Base-by-base conservation (phyloP, 1,140 invertebrate genomes). In the Bilobella aurantiaca region DNA sequence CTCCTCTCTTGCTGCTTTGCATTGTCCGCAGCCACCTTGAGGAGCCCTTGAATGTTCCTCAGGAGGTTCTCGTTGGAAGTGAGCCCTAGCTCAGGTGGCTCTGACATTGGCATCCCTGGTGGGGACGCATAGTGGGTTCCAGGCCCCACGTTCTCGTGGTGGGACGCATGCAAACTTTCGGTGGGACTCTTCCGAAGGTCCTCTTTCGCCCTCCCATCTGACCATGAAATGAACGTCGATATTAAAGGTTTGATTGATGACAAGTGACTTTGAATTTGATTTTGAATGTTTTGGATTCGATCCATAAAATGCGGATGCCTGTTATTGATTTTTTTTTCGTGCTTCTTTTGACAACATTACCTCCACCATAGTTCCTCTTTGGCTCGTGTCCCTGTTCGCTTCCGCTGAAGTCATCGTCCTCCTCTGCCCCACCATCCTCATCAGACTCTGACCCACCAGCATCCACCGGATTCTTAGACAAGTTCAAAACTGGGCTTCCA, bases 1-100 rank as follows among this genome's bases (percentile, higher is more conserved):
- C 95, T 91, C 70, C 91, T 83, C 77, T 96, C 93, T 78, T 95
- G 91, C 75, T 96, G 92, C 69, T 92, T 83, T 32, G 93, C 92
- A 81, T 95, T 96, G 79, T 96, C 93, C 8, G 91, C 91, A 12
- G 93, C 93, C 53, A 96, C 91, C 79, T 95, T 94, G 49, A 96
- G 85, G 66, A 96, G 83, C 25, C 92, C 93, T 79, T 96, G 91
- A 74, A 96, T 96, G 78, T 96, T 96, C 71, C 93, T 83, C 58
- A 96, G 84, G 53, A 96, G 82, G 46, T 91, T 93, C 79, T 96
- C 92, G 23, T 91, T 93, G 71, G 91, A 93, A 66, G 86, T 88
- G 71, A 85, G 83, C 28, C 75, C 77, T n/a, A 75, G 73, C 23
- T 73, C 75, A 0, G 72, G 71, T 29, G 74, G 8, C 34, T 42